Evolutionary conservation across 2,797 vertebrate genomes (phyloP), one percentile per base, ranked within the genome.

Genomic region (Lutjanus campechanus): DNA sequence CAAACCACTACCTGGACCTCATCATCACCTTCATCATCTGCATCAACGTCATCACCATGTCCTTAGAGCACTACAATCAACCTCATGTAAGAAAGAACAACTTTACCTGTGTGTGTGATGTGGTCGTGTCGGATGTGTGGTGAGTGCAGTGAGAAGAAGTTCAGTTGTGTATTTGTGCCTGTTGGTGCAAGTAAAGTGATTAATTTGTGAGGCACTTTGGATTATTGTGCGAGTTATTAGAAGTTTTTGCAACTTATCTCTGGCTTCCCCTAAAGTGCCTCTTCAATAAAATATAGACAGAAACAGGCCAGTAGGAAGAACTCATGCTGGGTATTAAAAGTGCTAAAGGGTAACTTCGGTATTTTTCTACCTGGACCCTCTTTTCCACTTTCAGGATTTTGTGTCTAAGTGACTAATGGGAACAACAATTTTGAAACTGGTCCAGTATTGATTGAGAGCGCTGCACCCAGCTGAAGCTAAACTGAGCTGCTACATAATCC

Each of bases 21-120:
- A 99, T 98, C 94, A 99, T 99, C 95, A 99, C 98, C 91, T 97
- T 98, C 94, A 98, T 98, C 95, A 99, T 99, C 96, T 97, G 97
- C 92, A 97, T 99, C 95, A 99, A 99, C 1, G 98, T 99, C 88
- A 97, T 99, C 93, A 99, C 98, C 82, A 99, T 99, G 98, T 99
- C 98, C 74, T 92, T 99, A 94, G 98, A 99, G 93, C 98, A 99
- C 96, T 99, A 97, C 95, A 97, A 96, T 86, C 98, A 99, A 69
- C 98, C 98, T 84, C 95, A 61, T 25, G 92, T 95, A 90, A 93
- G 90, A 25, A 11, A 11, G 44, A 67, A 9, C 58, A 44, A 67
- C n/a, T 53, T 49, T 41, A 11, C 46, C 22, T 58, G 36, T 60
- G 22, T 65, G 56, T 65, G 56, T 8, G 53, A 29, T 47, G 20